These are phyloP conservation scores for Spea bombifrons DNA, from an alignment of 2,113 vertebrate genomes.

Conservation along the genomic window DNA sequence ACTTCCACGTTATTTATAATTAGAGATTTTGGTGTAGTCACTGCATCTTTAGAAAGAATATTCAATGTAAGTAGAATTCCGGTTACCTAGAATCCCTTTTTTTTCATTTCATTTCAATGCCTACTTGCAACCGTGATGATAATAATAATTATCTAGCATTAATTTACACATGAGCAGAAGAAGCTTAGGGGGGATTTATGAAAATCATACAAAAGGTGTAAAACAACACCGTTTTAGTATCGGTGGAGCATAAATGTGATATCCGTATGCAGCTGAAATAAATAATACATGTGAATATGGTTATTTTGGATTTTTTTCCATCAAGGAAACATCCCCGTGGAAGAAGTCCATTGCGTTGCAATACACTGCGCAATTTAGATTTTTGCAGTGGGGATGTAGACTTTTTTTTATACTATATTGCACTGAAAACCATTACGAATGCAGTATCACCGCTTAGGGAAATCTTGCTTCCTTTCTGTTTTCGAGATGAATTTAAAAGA, in stretches of 20 bases:
- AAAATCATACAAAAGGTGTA: neutral
- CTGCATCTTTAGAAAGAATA: neutral
- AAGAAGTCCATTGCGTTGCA: slow-evolving; percentile 1
- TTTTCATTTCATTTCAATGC: too few species aligned
- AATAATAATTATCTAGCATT: neutral
- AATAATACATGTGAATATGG: slow-evolving; percentile 28
- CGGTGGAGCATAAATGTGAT: slow-evolving; percentile 26
- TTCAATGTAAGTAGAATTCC: neutral
- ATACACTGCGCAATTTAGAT: slow-evolving; percentile 19
- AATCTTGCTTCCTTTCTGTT: slow-evolving; percentile 27
- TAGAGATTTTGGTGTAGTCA: neutral
- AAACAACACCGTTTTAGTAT: slow-evolving; percentile 1
- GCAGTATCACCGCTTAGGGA: slow-evolving; percentile 36
- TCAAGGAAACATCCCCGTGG: slow-evolving; percentile 19
- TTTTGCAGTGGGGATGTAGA: neutral
- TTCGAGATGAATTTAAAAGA: slow-evolving; percentile 15
- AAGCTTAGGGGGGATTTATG: neutral
- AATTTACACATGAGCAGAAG: neutral
- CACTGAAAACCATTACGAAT: slow-evolving; percentile 30
- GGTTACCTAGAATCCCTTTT: neutral
- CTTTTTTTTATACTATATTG: slow-evolving; percentile 36
- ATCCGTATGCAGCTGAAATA: slow-evolving; percentile 35
- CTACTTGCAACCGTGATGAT: neutral
- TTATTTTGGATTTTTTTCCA: slow-evolving; percentile 26
- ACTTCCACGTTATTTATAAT: neutral